phyloP scores from a whole-genome alignment of 2,113 vertebrate species.

The Gnathonemus longibarbis region DNA sequence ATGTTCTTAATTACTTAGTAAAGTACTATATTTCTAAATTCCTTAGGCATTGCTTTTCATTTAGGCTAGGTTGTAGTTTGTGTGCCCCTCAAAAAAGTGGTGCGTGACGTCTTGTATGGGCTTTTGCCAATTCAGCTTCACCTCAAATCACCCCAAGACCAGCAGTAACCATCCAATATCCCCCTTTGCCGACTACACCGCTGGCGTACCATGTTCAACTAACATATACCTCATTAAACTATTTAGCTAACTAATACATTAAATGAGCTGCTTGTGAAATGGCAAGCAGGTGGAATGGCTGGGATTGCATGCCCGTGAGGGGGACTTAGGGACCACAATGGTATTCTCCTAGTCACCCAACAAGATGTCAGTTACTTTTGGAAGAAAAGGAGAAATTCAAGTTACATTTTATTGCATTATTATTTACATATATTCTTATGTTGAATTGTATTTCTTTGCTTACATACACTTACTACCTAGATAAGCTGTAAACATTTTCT shows the following conservation, averaged over 20 bases:
- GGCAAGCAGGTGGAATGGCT: not conserved
- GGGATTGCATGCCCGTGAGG: not conserved
- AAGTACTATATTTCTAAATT: not conserved
- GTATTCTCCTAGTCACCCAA: not conserved
- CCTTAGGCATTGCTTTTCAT: not conserved
- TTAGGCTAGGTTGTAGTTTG: not conserved
- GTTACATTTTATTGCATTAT: not conserved
- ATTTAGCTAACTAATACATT: not conserved
- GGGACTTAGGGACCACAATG: not conserved
- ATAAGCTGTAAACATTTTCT: not conserved
- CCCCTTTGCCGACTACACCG: not conserved
- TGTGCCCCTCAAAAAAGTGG: not conserved
- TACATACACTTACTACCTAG: not conserved
- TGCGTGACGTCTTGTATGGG: not conserved
- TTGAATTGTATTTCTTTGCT: not conserved
- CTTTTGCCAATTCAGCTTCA: not conserved
- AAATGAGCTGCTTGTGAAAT: not conserved
- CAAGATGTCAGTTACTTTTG: not conserved
- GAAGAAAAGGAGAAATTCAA: not conserved
- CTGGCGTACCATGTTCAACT: not conserved
- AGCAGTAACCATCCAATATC: not conserved
- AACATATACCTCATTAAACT: not conserved
- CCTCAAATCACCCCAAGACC: not conserved
- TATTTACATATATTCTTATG: not conserved
- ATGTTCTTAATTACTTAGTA: not conserved